Conservation (phyloP, 2,888 invertebrate genomes). For the Sinotaia quadrata region DNA sequence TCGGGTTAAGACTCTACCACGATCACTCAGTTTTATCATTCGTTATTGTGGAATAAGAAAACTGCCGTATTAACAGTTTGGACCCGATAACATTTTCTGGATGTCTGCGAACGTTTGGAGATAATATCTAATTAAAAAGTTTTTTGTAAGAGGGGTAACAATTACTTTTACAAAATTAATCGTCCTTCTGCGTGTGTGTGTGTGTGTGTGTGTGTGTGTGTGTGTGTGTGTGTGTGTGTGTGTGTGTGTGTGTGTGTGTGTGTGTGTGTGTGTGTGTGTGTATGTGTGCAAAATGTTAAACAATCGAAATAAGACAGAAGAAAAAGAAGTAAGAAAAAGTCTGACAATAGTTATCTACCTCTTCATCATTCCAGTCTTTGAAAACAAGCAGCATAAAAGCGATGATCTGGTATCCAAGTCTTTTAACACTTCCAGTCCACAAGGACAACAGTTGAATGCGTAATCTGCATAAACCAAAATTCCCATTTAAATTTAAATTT, state of each 20-base stretch:
- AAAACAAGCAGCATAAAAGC: slow-evolving; percentile 68
- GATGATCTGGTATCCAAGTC: slow-evolving; percentile 67
- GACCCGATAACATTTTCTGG: too few species aligned
- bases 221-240: not conserved
- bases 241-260: not conserved
- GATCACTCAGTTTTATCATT: too few species aligned
- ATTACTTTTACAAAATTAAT: too few species aligned
- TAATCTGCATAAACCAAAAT: slow-evolving; percentile 47
- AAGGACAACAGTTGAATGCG: slow-evolving; percentile 65
- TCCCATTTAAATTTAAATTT: not conserved
- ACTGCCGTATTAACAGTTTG: too few species aligned
- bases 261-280: not conserved
- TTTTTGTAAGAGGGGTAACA: too few species aligned
- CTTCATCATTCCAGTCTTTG: slow-evolving; percentile 66
- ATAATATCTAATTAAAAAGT: too few species aligned
- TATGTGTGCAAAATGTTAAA: not conserved
- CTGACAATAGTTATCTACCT: too few species aligned
- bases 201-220: not conserved
- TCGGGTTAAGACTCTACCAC: too few species aligned
- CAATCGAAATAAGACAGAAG: too few species aligned
- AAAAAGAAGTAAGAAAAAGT: too few species aligned
- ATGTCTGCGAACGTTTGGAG: too few species aligned
- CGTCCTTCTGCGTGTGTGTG: not conserved
- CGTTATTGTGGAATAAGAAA: too few species aligned
- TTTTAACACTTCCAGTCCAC: slow-evolving; percentile 69